Percentiles rank a stretch among this genome's conserved stretches.
These are phyloP conservation scores for Myathropa florea DNA, from an alignment of 2,888 invertebrate genomes.

Conservation along the genomic window DNA sequence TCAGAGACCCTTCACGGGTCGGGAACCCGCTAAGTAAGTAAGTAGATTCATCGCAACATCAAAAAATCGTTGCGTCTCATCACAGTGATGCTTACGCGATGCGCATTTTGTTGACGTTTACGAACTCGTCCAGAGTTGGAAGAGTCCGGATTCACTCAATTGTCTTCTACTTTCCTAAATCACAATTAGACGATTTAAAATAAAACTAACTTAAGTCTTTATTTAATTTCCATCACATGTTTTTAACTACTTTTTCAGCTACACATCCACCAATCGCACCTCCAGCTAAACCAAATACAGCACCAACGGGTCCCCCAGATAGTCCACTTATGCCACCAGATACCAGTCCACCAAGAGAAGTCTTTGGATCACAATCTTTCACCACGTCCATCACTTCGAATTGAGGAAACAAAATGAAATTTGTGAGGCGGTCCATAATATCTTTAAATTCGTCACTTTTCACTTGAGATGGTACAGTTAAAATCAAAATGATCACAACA, in stretches of 20 bases:
- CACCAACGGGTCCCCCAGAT: not conserved
- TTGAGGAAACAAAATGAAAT: not conserved
- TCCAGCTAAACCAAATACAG: not conserved
- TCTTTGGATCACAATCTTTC: not conserved
- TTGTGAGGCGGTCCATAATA: not conserved
- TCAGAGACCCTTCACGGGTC: too few species aligned
- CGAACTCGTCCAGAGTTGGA: too few species aligned
- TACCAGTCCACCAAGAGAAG: not conserved
- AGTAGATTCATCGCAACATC: too few species aligned
- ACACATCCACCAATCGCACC: not conserved
- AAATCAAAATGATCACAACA: not conserved
- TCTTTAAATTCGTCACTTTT: not conserved
- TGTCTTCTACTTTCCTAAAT: too few species aligned
- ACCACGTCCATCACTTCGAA: not conserved
- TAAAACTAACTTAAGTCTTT: not conserved
- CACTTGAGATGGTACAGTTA: not conserved
- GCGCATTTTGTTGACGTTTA: too few species aligned
- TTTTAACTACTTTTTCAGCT: not conserved
- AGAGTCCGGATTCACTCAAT: too few species aligned
- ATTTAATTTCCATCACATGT: not conserved
- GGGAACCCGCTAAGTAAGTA: too few species aligned
- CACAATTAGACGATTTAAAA: too few species aligned
- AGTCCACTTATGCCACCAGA: not conserved
- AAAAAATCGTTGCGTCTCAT: too few species aligned
- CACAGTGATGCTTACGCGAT: too few species aligned